Conservation (phyloP, 2,888 invertebrate species). For the Calameuta filiformis region DNA sequence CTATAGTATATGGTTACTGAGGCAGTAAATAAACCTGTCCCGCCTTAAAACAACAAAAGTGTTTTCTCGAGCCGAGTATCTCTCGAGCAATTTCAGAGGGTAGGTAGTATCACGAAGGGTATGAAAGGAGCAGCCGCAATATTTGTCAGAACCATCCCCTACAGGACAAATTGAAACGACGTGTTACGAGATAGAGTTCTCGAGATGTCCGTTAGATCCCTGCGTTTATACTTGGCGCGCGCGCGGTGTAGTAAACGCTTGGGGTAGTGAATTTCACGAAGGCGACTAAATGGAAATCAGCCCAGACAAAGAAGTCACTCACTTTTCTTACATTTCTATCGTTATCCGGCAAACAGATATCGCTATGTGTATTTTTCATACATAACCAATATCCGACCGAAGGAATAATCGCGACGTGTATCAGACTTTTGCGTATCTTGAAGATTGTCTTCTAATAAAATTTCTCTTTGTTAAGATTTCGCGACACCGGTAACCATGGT, state of each 20-base stretch:
- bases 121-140: conserved; percentile 36
- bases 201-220: conserved; percentile 25
- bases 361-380: not conserved
- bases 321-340: not conserved
- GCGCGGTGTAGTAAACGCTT: not conserved
- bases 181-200: conserved; percentile 48
- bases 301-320: not conserved
- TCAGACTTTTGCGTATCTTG: not conserved
- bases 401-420: not conserved
- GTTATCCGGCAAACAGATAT: not conserved
- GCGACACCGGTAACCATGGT: not conserved
- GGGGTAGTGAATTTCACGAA: not conserved
- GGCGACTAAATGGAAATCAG: not conserved
- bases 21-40: conserved; percentile 61
- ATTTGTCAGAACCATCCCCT: conserved; percentile 48
- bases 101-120: conserved; percentile 6
- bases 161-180: conserved; percentile 54
- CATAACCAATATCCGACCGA: not conserved
- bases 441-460: not conserved
- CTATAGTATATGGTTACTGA: not conserved
- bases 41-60: conserved; percentile 58
- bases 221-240: not conserved
- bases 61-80: conserved; percentile 32
- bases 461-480: not conserved
- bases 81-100: conserved; percentile 35